These are phyloP conservation scores for Seira ritae DNA, from an alignment of 2,888 invertebrate species.

Conservation along the genomic window DNA sequence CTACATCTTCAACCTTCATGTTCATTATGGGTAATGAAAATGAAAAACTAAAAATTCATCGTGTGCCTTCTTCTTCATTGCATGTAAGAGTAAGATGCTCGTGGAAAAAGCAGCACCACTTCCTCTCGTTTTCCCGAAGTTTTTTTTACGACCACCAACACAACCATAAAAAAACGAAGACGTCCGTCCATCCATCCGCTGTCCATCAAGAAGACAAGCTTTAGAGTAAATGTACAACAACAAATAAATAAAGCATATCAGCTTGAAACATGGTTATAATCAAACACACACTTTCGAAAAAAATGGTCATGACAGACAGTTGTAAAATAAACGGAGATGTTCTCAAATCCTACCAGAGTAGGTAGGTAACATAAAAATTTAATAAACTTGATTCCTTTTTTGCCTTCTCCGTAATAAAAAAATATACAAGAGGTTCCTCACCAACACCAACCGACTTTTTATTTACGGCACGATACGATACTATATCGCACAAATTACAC, in stretches of 20 bases:
- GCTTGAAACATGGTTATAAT: conserved; percentile 50
- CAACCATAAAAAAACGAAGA: too few relatives aligned
- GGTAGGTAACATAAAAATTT: conserved; percentile 40
- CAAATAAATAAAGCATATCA: too few relatives aligned
- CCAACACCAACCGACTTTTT: too few relatives aligned
- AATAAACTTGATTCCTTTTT: conserved; percentile 46
- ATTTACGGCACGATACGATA: too few relatives aligned
- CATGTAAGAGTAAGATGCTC: too few relatives aligned
- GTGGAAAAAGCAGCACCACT: too few relatives aligned
- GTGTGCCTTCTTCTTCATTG: too few relatives aligned
- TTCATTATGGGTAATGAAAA: conserved; percentile 45
- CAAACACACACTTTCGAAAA: conserved; percentile 39
- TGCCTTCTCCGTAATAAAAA: too few relatives aligned
- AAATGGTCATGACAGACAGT: conserved; percentile 51
- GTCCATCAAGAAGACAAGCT: conserved; percentile 31
- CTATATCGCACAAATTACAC: too few relatives aligned
- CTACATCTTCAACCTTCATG: too few relatives aligned
- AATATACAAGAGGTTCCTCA: too few relatives aligned
- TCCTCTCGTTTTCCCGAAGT: conserved; percentile 18
- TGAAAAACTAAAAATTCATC: conserved; percentile 31
- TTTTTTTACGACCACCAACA: conserved; percentile 37
- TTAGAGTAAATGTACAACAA: conserved; percentile 16
- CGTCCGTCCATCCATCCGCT: not conserved
- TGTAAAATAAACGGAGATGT: conserved; percentile 38
- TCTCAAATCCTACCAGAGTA: conserved; percentile 1